Base-by-base conservation (phyloP, 2,888 invertebrate species). In the Tetheella fluctuosa region DNA sequence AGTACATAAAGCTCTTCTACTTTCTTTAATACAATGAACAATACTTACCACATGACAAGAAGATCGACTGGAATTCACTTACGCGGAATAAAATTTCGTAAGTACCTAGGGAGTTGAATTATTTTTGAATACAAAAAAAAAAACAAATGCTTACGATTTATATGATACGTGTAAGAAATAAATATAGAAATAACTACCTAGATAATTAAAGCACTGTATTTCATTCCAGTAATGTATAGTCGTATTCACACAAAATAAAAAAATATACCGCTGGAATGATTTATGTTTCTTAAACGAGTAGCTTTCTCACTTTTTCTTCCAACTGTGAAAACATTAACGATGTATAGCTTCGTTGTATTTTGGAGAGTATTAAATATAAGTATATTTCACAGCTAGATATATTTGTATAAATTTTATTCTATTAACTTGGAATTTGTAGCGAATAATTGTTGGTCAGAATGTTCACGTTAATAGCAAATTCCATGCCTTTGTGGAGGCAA, bases 221-320 rank as follows among this genome's bases (percentile, higher is more conserved):
- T 48, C 20, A 48, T n/a, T 3, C 20, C 1, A 3, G 17, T 48
- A 48, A 48, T 48, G 48, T 6, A 10, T 8, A 48, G 20, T 10
- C 20, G 20, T 20, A 48, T 20, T 20, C 20, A 20, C 48, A 48
- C 10, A 20, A 48, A 48, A 17, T 20, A 6, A 2, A 20, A 48
- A 20, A 20, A n/a, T 20, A 48, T 48, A 48, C 17, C 20, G 10
- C 48, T 48, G 48, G n/a, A 48, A 48, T 48, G 48, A 48, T 48
- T 48, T 7, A 48, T 48, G 48, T 48, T 48, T 20, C 48, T 48
- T 48, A 48, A 48, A 20, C 48, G 48, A 20, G 48, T 48, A 48
- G 48, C 48, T 48, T 48, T 48, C 20, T 48, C 48, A 48, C 20
- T 48, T 48, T 48, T 20, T 48, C 20, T 7, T 20, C 20, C 8